A percentile compares a stretch with the other conserved stretches of the same genome.
Evolutionary conservation across 1,140 invertebrate species (phyloP).

Genomic region (Lordiphosa mommai): DNA sequence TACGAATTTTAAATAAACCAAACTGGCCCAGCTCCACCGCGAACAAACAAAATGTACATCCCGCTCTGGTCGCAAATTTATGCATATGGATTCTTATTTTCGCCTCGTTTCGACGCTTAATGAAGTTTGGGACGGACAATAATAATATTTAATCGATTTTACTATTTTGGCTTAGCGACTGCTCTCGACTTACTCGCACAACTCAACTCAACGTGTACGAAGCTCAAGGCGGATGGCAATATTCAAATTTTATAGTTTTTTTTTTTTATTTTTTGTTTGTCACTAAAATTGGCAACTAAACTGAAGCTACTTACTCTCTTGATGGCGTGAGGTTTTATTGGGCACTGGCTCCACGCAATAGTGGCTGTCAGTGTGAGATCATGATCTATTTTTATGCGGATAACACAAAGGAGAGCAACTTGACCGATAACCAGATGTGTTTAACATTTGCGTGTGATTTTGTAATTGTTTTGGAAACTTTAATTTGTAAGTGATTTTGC

Average conservation of each 20-base stretch:
- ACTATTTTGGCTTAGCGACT: conserved; percentile 53
- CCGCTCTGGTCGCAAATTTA: conserved; percentile 38
- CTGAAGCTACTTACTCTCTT: conserved; percentile 48
- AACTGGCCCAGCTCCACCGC: conserved; percentile 26
- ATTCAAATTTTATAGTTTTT: conserved; percentile 70
- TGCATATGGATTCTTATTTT: conserved; percentile 60
- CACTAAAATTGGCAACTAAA: conserved; percentile 72
- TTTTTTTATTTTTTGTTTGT: conserved; percentile 62
- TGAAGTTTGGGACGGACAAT: conserved; percentile 68
- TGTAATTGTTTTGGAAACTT: conserved; percentile 50
- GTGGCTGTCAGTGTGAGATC: conserved; percentile 49
- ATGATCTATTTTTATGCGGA: conserved; percentile 59
- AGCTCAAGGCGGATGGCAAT: conserved; percentile 39
- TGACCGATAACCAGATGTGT: conserved; percentile 34
- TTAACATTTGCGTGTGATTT: conserved; percentile 49
- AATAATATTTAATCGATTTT: conserved; percentile 70
- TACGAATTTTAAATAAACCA: conserved; percentile 49
- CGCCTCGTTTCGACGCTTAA: conserved; percentile 45
- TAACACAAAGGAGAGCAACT: conserved; percentile 28
- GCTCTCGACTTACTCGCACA: no score
- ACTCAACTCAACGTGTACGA: no score
- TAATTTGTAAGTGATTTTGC: no score
- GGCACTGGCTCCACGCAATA: conserved; percentile 59
- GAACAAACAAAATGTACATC: conserved; percentile 22
- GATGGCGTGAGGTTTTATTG: conserved; percentile 18